Evolutionary conservation across 2,113 vertebrate genomes (phyloP), one percentile per base, ranked within the genome.

Genomic region (Litocranius walleri): DNA sequence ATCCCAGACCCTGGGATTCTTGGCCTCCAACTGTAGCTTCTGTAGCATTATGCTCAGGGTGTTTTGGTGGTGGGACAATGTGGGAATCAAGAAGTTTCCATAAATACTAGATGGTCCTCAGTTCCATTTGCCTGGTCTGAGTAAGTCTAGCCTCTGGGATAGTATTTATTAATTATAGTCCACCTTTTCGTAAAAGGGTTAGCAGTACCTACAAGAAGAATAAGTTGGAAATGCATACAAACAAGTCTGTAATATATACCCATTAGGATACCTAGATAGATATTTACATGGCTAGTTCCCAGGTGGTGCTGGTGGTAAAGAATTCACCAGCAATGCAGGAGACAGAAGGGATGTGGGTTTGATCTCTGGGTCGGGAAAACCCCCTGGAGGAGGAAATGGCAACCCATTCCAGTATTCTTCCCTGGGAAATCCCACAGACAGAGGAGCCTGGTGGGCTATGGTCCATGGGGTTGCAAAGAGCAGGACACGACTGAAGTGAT

Each of bases 71-170:
- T 45, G 6, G 71, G 45, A 40, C 77, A 13, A 67, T n/a, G 45
- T 30, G 13, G 62, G 56, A 61, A 78, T 33, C 43, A 86, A 95
- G 77, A 64, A 89, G 21, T 0, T 14, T 40, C 48, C 33, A 17
- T 48, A 90, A 67, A 36, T 67, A 87, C 1, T 84, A n/a, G 11
- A 25, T 52, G 15, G 11, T 77, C 40, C 15, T 90, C 33, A 36
- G 52, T 81, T 96, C 84, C 84, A 62, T 56, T 59, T 59, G 81
- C 77, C 86, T 90, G n/a, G 84, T 82, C 90, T 83, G n/a, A 89
- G 48, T n/a, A 86, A 57, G 8, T 36, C 14, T 67, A 52, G 84
- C 6, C 71, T 95, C 48, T 30, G 52, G 64, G 45, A 71, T 14
- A 33, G 16, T 30, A 61, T 17, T 57, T 88, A 56, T 27, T 88